Conservation (phyloP, 2,797 vertebrate species). For the Gephyroberyx darwinii region DNA sequence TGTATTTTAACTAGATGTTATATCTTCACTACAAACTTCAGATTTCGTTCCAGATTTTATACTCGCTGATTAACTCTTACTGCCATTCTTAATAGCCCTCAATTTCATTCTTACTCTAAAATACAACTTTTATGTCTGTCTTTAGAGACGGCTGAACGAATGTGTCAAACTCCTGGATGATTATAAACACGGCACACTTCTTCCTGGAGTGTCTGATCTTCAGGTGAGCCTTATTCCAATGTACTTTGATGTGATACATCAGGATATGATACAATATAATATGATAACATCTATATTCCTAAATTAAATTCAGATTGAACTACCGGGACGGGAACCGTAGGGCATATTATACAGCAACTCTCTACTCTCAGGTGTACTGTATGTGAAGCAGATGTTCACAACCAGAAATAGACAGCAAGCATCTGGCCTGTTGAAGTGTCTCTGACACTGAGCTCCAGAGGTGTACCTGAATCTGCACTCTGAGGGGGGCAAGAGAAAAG, state of each 20-base stretch:
- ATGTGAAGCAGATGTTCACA: not conserved
- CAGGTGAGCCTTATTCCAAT: constrained; percentile 66
- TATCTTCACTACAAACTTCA: not conserved
- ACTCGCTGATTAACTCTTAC: not conserved
- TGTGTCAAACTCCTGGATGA: constrained; percentile 91
- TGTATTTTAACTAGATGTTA: not conserved
- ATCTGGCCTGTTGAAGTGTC: no score
- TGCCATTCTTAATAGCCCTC: not conserved
- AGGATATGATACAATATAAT: not conserved
- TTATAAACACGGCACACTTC: constrained; percentile 87
- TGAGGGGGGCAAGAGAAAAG: no score
- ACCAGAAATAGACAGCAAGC: not conserved
- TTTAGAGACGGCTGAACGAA: constrained; percentile 87
- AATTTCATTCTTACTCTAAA: not conserved
- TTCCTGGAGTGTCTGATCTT: constrained; percentile 80
- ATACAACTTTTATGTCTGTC: constrained; percentile 10
- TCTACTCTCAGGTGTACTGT: no score
- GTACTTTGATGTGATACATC: not conserved
- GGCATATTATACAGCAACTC: no score
- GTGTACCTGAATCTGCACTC: no score
- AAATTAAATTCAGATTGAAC: no score
- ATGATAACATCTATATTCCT: not conserved
- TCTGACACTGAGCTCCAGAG: no score
- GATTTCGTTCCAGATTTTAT: not conserved
- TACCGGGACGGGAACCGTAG: no score